Evolutionary conservation across 2,797 vertebrate genomes (phyloP), one percentile per base, ranked within the genome.

Genomic region (Hippoglossus hippoglossus): DNA sequence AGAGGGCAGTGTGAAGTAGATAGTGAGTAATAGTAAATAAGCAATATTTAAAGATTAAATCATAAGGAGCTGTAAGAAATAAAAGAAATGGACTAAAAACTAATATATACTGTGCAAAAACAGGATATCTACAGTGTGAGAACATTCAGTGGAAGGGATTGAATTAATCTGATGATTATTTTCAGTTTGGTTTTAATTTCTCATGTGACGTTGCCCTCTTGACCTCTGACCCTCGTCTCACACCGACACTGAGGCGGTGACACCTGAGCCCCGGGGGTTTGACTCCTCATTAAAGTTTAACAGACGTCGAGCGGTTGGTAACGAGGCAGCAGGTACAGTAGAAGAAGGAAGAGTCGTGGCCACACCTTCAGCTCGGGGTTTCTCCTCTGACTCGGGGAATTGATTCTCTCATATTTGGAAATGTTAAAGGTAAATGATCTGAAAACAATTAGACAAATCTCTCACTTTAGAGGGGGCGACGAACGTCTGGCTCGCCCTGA

Each of bases 251-350:
- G 36, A 39, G 36, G 11, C 36, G 11, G 63, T 1, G 90, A 91
- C 84, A 93, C 80, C 80, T 34, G 89, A 92, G 87, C 85, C 39
- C 54, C 0, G 41, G 56, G 80, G 87, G 74, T 76, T 88, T 89
- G 85, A 82, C 86, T 88, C 84, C 78, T 70, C 85, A 91, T 92
- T 89, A 92, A 92, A 92, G 67, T 89, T 93, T 92, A 88, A 92
- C 70, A 65, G 71, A 73, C 80, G 66, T 10, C 22, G 77, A 81
- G 61, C 0, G 46, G 73, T 2, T 2, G 68, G 62, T 19, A 10
- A 18, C 53, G 7, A 34, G 46, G 36, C 60, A 9, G 34, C 81
- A 57, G 62, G 60, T 49, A 62, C 16, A 49, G 65, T 5, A n/a
- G 52, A 4, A 49, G 53, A 26, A 53, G 59, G 39, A 0, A 44